A percentile compares a stretch with the other conserved stretches of the same genome.
Conservation (phyloP, 2,888 invertebrate species). For the Agrotis puta region DNA sequence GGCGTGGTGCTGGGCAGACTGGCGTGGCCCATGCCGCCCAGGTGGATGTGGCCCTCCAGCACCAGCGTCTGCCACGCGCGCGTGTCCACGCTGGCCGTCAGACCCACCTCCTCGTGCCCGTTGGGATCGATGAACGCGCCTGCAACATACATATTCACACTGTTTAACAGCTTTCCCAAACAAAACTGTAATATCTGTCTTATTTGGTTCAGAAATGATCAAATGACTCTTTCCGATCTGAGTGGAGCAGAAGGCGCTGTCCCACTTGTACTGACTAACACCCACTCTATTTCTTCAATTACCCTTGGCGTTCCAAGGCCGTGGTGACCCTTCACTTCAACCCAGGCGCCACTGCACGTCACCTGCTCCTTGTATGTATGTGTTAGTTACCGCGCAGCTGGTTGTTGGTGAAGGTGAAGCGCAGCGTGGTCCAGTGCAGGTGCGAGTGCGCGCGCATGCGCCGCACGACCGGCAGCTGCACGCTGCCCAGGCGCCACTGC, state of each 20-base stretch:
- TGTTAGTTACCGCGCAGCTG: constrained; percentile 59
- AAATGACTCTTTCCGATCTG: too few species aligned
- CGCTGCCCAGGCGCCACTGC: constrained; percentile 91
- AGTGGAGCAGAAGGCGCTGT: too few species aligned
- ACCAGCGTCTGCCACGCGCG: constrained; percentile 88
- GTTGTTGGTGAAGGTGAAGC: constrained; percentile 63
- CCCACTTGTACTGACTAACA: too few species aligned
- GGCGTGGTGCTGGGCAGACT: constrained; percentile 29
- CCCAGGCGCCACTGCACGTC: constrained; percentile 93
- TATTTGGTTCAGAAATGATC: too few species aligned
- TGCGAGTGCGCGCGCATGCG: constrained; percentile 75
- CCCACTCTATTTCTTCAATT: too few species aligned
- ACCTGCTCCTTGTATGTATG: constrained; percentile 90
- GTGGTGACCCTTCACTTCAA: too few species aligned
- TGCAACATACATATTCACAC: constrained; percentile 34
- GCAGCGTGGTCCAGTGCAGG: too few species aligned
- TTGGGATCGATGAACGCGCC: constrained; percentile 84
- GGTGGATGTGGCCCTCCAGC: constrained; percentile 81
- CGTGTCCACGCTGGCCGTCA: constrained; percentile 87
- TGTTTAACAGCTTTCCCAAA: too few species aligned
- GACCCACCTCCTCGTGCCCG: constrained; percentile 88
- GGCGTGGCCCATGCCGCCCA: constrained; percentile 78
- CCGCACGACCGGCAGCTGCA: constrained; percentile 74
- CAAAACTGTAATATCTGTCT: too few species aligned
- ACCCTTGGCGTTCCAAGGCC: too few species aligned